Evolutionary conservation across 2,797 vertebrate species (phyloP).

Genomic region (Acridotheres tristis): DNA sequence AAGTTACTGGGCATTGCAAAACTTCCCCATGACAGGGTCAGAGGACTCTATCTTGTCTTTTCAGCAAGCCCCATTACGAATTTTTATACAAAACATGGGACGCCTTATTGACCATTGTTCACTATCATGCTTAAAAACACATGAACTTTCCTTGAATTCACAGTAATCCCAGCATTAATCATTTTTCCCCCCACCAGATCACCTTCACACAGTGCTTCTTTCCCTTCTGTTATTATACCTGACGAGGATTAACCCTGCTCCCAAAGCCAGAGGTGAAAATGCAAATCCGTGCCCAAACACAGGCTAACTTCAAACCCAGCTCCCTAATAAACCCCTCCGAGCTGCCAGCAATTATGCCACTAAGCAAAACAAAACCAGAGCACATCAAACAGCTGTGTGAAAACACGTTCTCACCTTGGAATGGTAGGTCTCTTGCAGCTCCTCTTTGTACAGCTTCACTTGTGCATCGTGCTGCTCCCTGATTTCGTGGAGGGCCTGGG

Average conservation of each 20-base stretch:
- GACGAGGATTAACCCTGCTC: not conserved
- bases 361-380: not conserved
- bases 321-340: not conserved
- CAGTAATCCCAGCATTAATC: not conserved
- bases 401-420: conserved; percentile 77
- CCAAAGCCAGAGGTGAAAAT: not conserved
- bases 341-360: not conserved
- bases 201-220: not conserved
- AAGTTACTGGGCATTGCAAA: not conserved
- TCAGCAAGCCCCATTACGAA: not conserved
- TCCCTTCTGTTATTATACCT: not conserved
- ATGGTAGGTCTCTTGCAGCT: conserved; percentile 85
- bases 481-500: conserved; percentile 84
- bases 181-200: not conserved
- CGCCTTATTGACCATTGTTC: not conserved
- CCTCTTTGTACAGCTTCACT: conserved; percentile 85
- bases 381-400: not conserved
- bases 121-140: not conserved
- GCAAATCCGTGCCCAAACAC: not conserved
- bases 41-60: not conserved
- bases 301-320: not conserved
- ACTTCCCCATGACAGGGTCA: not conserved
- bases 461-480: conserved; percentile 86
- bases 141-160: not conserved
- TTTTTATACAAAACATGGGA: not conserved